phyloP scores from a whole-genome alignment of 2,888 invertebrate species.

The Caenorhabditis panamensis region DNA sequence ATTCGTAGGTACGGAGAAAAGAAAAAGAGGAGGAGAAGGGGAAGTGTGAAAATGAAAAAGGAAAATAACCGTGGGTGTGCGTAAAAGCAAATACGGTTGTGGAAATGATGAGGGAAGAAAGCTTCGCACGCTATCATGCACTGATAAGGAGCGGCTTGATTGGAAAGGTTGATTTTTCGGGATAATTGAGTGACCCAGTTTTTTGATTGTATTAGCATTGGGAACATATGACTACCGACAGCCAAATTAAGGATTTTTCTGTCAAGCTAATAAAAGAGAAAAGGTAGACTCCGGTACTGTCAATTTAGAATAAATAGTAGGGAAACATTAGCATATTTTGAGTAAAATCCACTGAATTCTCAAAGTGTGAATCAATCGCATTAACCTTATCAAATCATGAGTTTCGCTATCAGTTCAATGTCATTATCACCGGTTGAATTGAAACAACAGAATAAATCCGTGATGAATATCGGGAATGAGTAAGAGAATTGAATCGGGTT shows the following conservation, averaged over 20 bases:
- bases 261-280: constrained; percentile 25
- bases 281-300: no score
- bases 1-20: background rate
- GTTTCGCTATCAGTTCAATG: constrained; percentile 18
- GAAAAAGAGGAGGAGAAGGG: background rate
- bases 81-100: constrained; percentile 48
- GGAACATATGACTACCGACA: background rate
- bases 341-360: no score
- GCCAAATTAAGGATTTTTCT: no score
- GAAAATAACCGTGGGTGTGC: constrained; percentile 24
- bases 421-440: constrained; percentile 7
- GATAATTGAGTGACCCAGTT: constrained; percentile 51
- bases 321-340: no score
- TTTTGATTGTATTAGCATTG: constrained; percentile 13
- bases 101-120: constrained; percentile 35
- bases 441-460: constrained; percentile 47
- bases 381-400: background rate
- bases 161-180: constrained; percentile 15
- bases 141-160: constrained; percentile 49
- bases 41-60: constrained; percentile 20
- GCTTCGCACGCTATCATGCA: constrained; percentile 52
- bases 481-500: constrained; percentile 60
- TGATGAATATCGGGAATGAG: constrained; percentile 39
- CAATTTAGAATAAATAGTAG: background rate
- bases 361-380: no score